These are phyloP conservation scores for Molorchus minor DNA, from an alignment of 2,888 invertebrate genomes.

Conservation along the genomic window DNA sequence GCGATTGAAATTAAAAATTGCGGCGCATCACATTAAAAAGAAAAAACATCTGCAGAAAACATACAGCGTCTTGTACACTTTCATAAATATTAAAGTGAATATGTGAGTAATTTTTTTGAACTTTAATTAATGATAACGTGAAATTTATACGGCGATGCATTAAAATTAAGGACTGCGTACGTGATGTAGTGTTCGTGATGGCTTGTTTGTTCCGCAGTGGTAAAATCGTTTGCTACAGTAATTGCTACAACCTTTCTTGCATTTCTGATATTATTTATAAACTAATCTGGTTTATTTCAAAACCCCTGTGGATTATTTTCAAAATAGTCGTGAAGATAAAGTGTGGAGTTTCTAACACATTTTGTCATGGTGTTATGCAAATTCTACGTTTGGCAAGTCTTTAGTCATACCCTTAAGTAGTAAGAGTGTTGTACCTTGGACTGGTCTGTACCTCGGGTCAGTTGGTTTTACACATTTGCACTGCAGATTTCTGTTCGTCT, in stretches of 20 bases:
- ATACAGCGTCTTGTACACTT: constrained; percentile 35
- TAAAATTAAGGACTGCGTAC: constrained; percentile 34
- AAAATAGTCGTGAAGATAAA: no score
- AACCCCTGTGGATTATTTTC: no score
- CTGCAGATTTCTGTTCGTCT: no score
- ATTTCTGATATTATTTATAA: constrained; percentile 40
- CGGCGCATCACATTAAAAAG: constrained; percentile 24
- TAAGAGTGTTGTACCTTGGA: no score
- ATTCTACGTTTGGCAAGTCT: no score
- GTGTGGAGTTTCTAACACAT: no score
- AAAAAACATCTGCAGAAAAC: constrained; percentile 38
- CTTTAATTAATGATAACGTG: constrained; percentile 53
- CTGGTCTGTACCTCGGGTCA: no score
- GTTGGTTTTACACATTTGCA: no score
- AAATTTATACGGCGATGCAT: constrained; percentile 43
- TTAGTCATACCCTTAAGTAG: no score
- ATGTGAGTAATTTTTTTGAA: constrained; percentile 46
- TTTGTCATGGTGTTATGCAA: no score
- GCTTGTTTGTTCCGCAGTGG: constrained; percentile 51
- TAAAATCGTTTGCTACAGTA: constrained; percentile 52
- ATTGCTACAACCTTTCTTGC: constrained; percentile 52
- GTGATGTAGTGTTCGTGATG: constrained; percentile 46
- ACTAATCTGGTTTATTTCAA: constrained; percentile 30
- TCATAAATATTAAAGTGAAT: constrained; percentile 51
- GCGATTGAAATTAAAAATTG: constrained; percentile 25